Evolutionary conservation across 2,888 invertebrate genomes (phyloP), one percentile per base, ranked within the genome.

Genomic region (Andricus quercusramuli): DNA sequence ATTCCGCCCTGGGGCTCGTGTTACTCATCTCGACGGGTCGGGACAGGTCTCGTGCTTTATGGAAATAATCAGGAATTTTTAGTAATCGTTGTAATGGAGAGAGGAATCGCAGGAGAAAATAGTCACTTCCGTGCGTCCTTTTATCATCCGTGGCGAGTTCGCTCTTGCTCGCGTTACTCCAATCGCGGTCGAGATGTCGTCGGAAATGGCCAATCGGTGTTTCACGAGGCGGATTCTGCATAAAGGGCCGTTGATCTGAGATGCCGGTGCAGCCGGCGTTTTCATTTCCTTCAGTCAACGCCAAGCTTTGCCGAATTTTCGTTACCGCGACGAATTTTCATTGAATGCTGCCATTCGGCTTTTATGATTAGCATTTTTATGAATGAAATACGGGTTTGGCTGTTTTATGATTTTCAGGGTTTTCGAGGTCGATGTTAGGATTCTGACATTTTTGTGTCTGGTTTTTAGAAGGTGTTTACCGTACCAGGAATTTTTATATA

Each of bases 71-170:
- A 51, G 32, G 20, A 51, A 29, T 51, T 74, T 37, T 20, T 56
- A 51, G 22, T n/a, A 22, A 37, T 32, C 56, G 11, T 56, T 29
- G 51, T 56, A 20, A 74, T 56, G 74, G 32, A 74, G 32, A 29
- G 32, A 13, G n/a, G n/a, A 51, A n/a, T 74, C 29, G 3, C 32
- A 32, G 51, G 25, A 56, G 74, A 74, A 32, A 56, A 74, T 74
- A 29, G 51, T 25, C n/a, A 74, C 56, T 74, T 51, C 74, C 74
- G 32, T 74, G 74, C 74, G 74, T 74, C 74, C 74, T 74, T 74
- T 74, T 20, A 51, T 56, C 56, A 74, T 74, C 51, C 74, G 56
- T 74, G 74, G 51, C 56, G 56, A 74, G 56, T 74, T 51, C 56
- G 74, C 32, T 74, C 56, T 56, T 70, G 70, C 47, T 70, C 32